Conservation (phyloP, 2,113 vertebrate genomes). For the Terrapene triunguis region DNA sequence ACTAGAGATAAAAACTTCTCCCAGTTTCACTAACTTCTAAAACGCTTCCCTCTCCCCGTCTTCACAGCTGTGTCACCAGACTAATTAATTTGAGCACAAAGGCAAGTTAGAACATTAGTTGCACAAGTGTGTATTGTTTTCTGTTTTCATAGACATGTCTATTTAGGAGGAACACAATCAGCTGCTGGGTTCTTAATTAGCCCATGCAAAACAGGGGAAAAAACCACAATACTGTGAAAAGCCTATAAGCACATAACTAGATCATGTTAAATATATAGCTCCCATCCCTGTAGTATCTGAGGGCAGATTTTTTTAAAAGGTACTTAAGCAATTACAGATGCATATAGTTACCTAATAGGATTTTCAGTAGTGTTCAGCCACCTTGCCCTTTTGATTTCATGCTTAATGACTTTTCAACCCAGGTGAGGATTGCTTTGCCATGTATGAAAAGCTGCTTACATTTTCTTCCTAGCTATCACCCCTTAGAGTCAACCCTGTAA, state of each 20-base stretch:
- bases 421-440: not conserved
- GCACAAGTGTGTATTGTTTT: not conserved
- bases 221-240: not conserved
- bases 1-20: not conserved
- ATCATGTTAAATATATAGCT: not conserved
- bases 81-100: not conserved
- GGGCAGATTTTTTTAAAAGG: not conserved
- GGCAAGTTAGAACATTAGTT: not conserved
- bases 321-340: not conserved
- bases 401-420: not conserved
- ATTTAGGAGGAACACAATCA: not conserved
- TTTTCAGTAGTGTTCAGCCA: not conserved
- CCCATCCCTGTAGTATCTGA: not conserved
- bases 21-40: not conserved
- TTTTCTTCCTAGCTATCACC: not conserved
- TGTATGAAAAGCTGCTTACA: not conserved
- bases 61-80: not conserved
- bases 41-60: not conserved
- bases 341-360: not conserved
- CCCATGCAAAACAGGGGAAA: rapidly evolving
- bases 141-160: not conserved
- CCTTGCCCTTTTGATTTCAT: not conserved
- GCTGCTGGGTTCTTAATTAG: rapidly evolving
- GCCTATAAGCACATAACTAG: not conserved
- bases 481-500: not conserved